Conservation (phyloP, 2,113 vertebrate genomes). For the Oreochromis tanganicae region DNA sequence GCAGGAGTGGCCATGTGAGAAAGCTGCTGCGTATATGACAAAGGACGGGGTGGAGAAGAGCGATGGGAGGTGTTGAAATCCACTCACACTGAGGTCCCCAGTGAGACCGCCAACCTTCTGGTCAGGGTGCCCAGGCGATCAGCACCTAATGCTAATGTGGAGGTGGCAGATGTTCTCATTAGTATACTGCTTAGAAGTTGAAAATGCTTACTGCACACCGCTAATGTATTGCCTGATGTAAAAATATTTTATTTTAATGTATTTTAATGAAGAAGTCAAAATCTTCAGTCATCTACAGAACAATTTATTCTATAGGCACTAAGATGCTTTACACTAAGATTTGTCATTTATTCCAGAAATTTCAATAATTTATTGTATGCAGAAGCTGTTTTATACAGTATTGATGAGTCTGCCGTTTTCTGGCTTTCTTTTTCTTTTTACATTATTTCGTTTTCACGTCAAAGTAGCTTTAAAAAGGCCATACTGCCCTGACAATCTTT, state of each 20-base stretch:
- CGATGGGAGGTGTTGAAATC: slow-evolving; percentile 33
- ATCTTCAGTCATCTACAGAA: not conserved
- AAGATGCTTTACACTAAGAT: not conserved
- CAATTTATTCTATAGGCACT: not conserved
- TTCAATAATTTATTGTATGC: not conserved
- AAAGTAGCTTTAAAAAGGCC: not conserved
- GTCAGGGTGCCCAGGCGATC: slow-evolving; percentile 26
- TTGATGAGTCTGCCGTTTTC: not conserved
- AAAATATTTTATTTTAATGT: not conserved
- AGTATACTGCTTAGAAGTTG: slow-evolving; percentile 19
- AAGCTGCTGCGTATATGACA: slow-evolving; percentile 11
- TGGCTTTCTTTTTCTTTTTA: not conserved
- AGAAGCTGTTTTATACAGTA: not conserved
- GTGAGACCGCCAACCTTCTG: slow-evolving; percentile 43
- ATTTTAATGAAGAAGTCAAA: not conserved
- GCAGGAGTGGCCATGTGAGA: slow-evolving; percentile 26
- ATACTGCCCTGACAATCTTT: not conserved
- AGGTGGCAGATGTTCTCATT: slow-evolving; percentile 61
- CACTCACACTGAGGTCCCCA: slow-evolving; percentile 11
- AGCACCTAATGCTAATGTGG: slow-evolving; percentile 42
- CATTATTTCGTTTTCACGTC: not conserved
- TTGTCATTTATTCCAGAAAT: not conserved
- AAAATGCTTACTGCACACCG: slow-evolving; percentile 14
- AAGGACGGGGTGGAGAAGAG: slow-evolving; percentile 29
- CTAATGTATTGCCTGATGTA: slow-evolving; percentile 1